Evolutionary conservation across 2,888 invertebrate genomes (phyloP).

Genomic region (Xestia ashworthii): DNA sequence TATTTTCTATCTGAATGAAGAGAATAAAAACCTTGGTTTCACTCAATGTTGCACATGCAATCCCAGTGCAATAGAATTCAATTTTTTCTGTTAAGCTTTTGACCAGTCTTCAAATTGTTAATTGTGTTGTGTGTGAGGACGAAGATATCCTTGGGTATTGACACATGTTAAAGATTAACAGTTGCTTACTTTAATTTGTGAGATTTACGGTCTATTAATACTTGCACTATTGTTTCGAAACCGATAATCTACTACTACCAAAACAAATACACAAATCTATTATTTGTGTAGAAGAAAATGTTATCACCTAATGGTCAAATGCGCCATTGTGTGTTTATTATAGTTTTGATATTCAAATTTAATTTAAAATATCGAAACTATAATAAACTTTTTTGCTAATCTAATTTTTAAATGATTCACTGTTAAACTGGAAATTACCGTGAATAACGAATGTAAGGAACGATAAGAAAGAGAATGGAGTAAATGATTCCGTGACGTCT

Average conservation of each 20-base stretch:
- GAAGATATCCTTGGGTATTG: no score
- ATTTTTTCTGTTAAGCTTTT: background rate
- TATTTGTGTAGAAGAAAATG: background rate
- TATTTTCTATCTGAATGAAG: background rate
- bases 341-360: background rate
- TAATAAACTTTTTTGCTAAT: background rate
- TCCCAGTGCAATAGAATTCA: background rate
- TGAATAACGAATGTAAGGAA: background rate
- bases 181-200: background rate
- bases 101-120: background rate
- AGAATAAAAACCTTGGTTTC: background rate
- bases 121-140: background rate
- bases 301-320: background rate
- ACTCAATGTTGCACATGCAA: background rate
- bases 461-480: no score
- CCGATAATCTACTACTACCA: background rate
- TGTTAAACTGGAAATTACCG: background rate
- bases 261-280: background rate
- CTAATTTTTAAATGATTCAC: background rate
- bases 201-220: background rate
- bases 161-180: no score
- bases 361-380: background rate
- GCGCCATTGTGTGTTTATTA: background rate
- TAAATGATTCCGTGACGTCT: no score
- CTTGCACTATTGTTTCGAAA: background rate